A percentile compares a stretch with the other conserved stretches of the same genome.
phyloP scores from a whole-genome alignment of 2,888 invertebrate species.

The Ctena decussata region DNA sequence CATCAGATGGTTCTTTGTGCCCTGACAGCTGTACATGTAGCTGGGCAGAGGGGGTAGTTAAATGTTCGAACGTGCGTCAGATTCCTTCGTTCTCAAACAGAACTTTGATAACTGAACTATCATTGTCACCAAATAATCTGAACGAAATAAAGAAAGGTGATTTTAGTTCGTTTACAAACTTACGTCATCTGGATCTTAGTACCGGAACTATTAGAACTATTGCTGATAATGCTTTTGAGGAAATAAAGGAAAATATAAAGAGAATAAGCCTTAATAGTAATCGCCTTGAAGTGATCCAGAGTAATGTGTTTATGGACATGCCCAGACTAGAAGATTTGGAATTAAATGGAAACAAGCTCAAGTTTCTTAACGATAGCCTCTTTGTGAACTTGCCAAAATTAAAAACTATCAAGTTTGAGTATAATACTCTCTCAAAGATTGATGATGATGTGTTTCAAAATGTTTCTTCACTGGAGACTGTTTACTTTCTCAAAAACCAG shows the following conservation, averaged over 20 bases:
- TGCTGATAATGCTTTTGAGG: neutral
- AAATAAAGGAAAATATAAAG: neutral
- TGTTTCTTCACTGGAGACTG: neutral
- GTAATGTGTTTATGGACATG: neutral
- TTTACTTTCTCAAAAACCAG: neutral
- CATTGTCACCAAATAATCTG: neutral
- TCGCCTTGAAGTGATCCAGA: neutral
- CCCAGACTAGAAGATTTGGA: neutral
- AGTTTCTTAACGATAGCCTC: neutral
- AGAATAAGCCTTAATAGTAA: neutral
- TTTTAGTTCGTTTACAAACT: neutral
- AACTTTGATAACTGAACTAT: neutral
- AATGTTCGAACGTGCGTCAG: neutral
- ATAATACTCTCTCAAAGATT: neutral
- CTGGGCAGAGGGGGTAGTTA: neutral
- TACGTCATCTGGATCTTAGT: neutral
- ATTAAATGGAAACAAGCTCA: neutral
- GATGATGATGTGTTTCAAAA: neutral
- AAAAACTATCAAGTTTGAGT: neutral
- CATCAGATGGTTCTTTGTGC: no score
- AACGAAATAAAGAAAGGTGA: neutral
- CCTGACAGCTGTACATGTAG: neutral
- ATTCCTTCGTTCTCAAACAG: neutral
- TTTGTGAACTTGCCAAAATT: neutral
- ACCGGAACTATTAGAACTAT: neutral